Evolutionary conservation across 2,888 invertebrate genomes (phyloP), one percentile per base, ranked within the genome.

Genomic region (Coelopa pilipes): DNA sequence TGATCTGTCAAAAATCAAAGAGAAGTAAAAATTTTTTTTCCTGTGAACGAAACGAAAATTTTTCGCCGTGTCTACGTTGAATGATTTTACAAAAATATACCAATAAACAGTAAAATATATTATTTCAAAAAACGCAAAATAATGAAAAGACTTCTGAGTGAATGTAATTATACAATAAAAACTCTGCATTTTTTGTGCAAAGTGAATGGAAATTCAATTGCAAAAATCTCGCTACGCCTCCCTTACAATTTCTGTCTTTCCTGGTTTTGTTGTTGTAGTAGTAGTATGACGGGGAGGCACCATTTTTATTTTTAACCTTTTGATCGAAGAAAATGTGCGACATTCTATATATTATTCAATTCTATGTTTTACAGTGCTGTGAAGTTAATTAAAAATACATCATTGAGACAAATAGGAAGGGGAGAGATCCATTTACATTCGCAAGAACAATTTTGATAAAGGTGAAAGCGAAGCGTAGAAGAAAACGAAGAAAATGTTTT

Each of bases 401-500:
- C 21, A 46, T 57, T 24, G 34, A 34, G 34, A 34, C 34, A 7
- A 12, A 63, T 24, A 67, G 24, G 69, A 71, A 77, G 72, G 74
- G 72, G 63, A 55, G 57, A 72, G 75, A 73, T 71, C 24, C 19
- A 45, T 70, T 70, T 34, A 50, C 53, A 68, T 55, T 49, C n/a
- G 62, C n/a, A 69, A 47, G 34, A 34, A 47, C 57, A 65, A 55
- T 65, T 68, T 74, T 66, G 68, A 68, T 59, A 72, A 67, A 74
- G 70, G 70, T 72, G 68, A 62, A 73, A 66, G 68, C 67, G 62
- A 49, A 77, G 77, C 70, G 73, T 21, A 53, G 72, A 78, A 76
- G 74, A 75, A 78, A 53, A 78, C 74, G 76, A 75, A 72, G 80
- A 86, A 81, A 81, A 88, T 88, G 87, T 87, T 87, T 85, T 88